phyloP scores from a whole-genome alignment of 2,113 vertebrate species.

The Ursus arctos region DNA sequence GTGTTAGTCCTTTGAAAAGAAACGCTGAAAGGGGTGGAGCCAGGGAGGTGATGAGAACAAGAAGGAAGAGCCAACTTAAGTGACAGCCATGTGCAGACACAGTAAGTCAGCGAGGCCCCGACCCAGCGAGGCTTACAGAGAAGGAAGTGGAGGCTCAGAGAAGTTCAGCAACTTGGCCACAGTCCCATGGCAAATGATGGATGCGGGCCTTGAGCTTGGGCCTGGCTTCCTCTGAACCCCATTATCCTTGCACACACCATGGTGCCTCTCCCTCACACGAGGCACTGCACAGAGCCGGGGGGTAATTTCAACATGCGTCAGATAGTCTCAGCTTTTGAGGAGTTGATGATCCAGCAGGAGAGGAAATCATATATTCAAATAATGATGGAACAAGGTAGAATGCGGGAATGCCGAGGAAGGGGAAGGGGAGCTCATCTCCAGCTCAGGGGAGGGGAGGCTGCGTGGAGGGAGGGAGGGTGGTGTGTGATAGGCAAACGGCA shows the following conservation, averaged over 20 bases:
- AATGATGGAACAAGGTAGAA: not conserved
- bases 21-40: not conserved
- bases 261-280: not conserved
- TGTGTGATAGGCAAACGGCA: not conserved
- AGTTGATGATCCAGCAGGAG: not conserved
- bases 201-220: not conserved
- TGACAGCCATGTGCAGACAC: accelerated
- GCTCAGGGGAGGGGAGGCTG: not conserved
- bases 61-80: not conserved
- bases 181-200: accelerated
- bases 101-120: not conserved
- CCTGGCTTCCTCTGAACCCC: not conserved
- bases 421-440: not conserved
- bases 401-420: accelerated
- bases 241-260: not conserved
- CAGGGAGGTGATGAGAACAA: not conserved
- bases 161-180: not conserved
- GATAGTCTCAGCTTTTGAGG: not conserved
- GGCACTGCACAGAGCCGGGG: not conserved
- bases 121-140: not conserved
- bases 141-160: not conserved
- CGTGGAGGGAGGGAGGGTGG: not conserved
- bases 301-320: not conserved
- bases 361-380: not conserved
- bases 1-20: not conserved